Base-by-base conservation (phyloP, 2,797 vertebrate species). In the Melanotaenia boesemani region DNA sequence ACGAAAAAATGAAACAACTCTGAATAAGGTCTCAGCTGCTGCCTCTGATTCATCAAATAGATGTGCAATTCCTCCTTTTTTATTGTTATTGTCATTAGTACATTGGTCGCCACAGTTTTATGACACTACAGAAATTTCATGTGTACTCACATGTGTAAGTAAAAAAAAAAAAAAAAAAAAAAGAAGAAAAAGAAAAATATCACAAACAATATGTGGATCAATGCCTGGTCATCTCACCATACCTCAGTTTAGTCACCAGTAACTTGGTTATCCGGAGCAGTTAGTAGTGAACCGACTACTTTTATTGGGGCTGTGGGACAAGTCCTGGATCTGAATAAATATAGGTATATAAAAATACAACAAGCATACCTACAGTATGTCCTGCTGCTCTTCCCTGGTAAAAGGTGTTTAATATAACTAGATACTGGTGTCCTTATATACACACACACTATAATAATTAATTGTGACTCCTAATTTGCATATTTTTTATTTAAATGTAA, bases 391-490 rank as follows among this genome's bases (percentile, higher is more conserved):
- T 88, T 90, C 83, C 88, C 82, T 90, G 87, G 89, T 89, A 78
- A 89, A 90, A 85, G 68, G 61, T 81, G 74, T 90, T 87, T 86
- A 78, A 91, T 89, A 90, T 77, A 80, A 74, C 81, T 91, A 88
- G 74, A 90, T 92, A 91, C 70, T 69, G 82, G 84, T 90, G 86
- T 93, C 88, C 63, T 80, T 89, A 89, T 89, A 91, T 88, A 91
- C 91, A 92, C 81, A 92, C 81, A 89, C 83, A 89, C 87, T 90
- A 88, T 84, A 67, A 81, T 88, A 86, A 77, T 86, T 82, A 81
- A 84, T 87, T 85, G 84, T 88, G 84, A 83, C 70, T 88, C 85
- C 85, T 93, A 89, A 92, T 94, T 93, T 93, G 91, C 89, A 92
- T 93, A 92, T 89, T 90, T 87, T 84, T 83, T 50, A 75, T 89